Conservation (phyloP, 30 jellyfish, hydroid and myxozoan species). For the Catostylus mosaicus region DNA sequence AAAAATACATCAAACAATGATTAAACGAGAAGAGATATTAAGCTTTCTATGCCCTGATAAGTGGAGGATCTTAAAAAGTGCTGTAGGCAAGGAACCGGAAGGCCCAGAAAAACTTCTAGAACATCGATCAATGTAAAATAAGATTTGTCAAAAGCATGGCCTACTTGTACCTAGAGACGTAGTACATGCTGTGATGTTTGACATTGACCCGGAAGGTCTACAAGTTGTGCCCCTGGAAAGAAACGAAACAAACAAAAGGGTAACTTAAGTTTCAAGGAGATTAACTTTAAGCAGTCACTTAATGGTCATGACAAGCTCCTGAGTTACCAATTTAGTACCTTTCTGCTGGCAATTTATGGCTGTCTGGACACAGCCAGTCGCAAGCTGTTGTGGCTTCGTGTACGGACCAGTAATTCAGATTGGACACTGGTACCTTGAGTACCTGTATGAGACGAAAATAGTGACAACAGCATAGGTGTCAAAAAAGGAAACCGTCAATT, state of each 20-base stretch:
- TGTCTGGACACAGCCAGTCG: slow-evolving; percentile 48
- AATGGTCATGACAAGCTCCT: slow-evolving; percentile 63
- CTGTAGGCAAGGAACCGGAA: slow-evolving; percentile 30
- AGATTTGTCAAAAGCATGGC: slow-evolving; percentile 38
- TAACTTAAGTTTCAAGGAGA: slow-evolving; percentile 8
- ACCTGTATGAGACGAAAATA: slow-evolving; percentile 10
- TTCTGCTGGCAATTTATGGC: slow-evolving; percentile 65
- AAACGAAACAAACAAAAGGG: slow-evolving; percentile 10
- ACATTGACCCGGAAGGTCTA: slow-evolving; percentile 40
- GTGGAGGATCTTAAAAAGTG: slow-evolving; percentile 28
- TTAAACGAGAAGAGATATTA: no score
- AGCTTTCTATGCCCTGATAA: neutral
- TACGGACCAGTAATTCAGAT: slow-evolving; percentile 44
- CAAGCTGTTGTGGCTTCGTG: slow-evolving; percentile 15
- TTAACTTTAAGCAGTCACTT: slow-evolving; percentile 11
- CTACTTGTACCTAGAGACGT: slow-evolving; percentile 30
- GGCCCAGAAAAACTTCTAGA: slow-evolving; percentile 50
- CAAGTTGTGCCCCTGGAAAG: neutral
- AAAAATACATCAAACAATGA: no score
- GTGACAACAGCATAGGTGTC: no score
- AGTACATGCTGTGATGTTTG: slow-evolving; percentile 37
- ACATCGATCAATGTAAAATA: slow-evolving; percentile 43
- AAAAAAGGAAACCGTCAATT: no score
- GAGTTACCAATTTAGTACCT: slow-evolving; percentile 59
- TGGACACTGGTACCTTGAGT: slow-evolving; percentile 40